Evolutionary conservation across 2,113 vertebrate species (phyloP), one percentile per base, ranked within the genome.

Genomic region (Hippocampus mohnikei): DNA sequence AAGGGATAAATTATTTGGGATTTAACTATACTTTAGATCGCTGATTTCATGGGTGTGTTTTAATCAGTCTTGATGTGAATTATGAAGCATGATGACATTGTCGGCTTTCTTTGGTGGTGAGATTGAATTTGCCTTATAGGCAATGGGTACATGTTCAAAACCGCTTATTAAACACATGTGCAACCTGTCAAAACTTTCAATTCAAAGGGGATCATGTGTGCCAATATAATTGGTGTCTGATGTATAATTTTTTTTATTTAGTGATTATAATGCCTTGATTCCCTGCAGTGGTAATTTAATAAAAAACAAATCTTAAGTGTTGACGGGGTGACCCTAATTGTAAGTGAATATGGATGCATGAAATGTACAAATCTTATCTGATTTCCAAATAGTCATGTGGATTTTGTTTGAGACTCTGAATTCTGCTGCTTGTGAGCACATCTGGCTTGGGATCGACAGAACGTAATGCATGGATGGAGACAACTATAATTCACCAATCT

Each of bases 401-500:
- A 37, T 59, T 59, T 29, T 18, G 88, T 83, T 77, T 73, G 87
- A 82, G 82, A 84, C 83, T 90, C 68, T 83, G 84, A 86, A 81
- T 91, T 89, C 85, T 84, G 81, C 81, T 89, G 80, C 89, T 80
- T 89, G 73, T 75, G 86, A 85, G 86, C 91, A 91, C 92, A 93
- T 93, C 91, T 92, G 92, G 91, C 83, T 71, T 66, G 81, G 84
- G 85, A 91, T 87, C 82, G 84, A 85, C 82, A 87, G 84, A 90
- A 87, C 75, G 85, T 90, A 91, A 91, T 88, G 89, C 91, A 92
- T 90, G 90, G 90, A 92, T 90, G 87, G 86, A 93, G 90, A 92
- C 78, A 84, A 90, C 91, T 89, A 93, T 93, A 92, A 93, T 92
- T 93, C 92, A 93, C 88, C 88, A 91, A 90, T 91, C 88, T 90